Percentiles rank a stretch among this genome's conserved stretches.
These are phyloP conservation scores for Caenorhabditis sp. DNA, from an alignment of 2,888 invertebrate species.

Conservation along the genomic window DNA sequence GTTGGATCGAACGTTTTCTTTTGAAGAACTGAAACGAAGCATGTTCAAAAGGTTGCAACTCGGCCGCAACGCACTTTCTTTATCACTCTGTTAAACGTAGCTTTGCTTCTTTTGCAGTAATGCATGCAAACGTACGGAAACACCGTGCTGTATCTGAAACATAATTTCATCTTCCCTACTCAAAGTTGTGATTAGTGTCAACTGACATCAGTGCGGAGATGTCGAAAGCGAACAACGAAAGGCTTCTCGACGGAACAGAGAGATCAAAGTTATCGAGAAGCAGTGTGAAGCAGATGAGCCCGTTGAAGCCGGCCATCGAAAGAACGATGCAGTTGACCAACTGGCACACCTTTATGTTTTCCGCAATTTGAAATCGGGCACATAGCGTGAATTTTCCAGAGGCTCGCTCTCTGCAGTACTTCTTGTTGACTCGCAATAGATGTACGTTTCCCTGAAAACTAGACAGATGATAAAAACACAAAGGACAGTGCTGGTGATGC, in stretches of 20 bases:
- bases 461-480: background rate
- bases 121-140: conserved; percentile 40
- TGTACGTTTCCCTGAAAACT: conserved; percentile 27
- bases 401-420: background rate
- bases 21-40: conserved; percentile 2
- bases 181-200: background rate
- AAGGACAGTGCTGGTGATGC: background rate
- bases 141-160: conserved; percentile 26
- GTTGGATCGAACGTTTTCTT: background rate
- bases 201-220: conserved; percentile 28
- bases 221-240: conserved; percentile 27
- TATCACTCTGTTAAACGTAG: background rate
- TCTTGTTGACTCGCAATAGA: conserved; percentile 9
- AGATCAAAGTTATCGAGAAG: conserved; percentile 24
- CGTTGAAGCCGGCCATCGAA: conserved; percentile 40
- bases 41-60: background rate
- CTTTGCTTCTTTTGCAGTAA: conserved; percentile 25
- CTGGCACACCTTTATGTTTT: conserved; percentile 34
- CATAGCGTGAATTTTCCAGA: background rate
- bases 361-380: conserved; percentile 30
- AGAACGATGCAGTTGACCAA: conserved; percentile 27
- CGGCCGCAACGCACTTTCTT: conserved; percentile 7
- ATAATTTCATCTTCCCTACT: background rate
- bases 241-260: conserved; percentile 1
- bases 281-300: conserved; percentile 10